A percentile compares a stretch with the other conserved stretches of the same genome.
Conservation (phyloP, 2,113 vertebrate genomes). For the Salvator merianae region DNA sequence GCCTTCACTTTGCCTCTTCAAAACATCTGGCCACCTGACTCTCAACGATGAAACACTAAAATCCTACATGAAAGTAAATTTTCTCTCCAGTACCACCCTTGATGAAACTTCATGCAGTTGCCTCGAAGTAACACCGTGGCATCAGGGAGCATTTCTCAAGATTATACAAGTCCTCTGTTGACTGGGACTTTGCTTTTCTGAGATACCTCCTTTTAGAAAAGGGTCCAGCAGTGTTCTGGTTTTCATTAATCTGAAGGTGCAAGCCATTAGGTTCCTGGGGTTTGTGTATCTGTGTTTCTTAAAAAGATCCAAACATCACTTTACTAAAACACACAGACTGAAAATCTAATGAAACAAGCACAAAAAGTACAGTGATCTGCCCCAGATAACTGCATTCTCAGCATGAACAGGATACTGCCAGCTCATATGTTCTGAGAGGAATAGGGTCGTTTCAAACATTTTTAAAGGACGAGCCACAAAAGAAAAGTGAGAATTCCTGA, state of each 20-base stretch:
- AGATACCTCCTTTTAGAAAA: too few relatives aligned
- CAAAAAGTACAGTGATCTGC: background rate
- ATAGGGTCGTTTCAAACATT: background rate
- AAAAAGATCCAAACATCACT: too few relatives aligned
- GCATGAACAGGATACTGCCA: background rate
- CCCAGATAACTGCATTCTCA: background rate
- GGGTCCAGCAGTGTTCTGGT: background rate
- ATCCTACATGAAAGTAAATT: background rate
- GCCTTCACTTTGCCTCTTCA: background rate
- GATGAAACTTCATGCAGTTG: background rate
- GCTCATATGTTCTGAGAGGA: background rate
- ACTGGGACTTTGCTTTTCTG: too few relatives aligned
- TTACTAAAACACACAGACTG: too few relatives aligned
- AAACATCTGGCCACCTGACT: slow-evolving; percentile 6
- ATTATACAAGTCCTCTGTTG: too few relatives aligned
- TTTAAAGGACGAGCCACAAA: background rate
- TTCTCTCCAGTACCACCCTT: background rate
- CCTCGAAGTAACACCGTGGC: too few relatives aligned
- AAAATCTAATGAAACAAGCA: background rate
- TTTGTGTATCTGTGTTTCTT: too few relatives aligned
- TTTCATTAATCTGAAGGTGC: background rate
- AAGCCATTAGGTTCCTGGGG: too few relatives aligned
- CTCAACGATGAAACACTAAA: background rate
- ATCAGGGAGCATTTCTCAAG: too few relatives aligned
- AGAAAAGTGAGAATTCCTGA: too few relatives aligned